Conservation (phyloP, 1,140 invertebrate genomes). For the Monochamus saltuarius region DNA sequence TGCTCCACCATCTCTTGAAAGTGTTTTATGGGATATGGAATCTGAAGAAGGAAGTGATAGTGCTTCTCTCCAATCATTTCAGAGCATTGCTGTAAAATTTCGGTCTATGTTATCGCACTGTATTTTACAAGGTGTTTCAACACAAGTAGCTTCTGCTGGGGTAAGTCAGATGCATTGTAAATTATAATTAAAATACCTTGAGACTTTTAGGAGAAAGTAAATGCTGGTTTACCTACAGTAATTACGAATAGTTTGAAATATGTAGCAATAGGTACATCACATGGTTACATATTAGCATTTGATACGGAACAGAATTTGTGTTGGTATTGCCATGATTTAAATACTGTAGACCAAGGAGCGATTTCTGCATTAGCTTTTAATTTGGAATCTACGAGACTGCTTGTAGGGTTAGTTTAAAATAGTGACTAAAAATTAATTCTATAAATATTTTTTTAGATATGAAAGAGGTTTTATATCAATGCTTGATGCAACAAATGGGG, state of each 20-base stretch:
- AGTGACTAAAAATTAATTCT: slow-evolving; percentile 9
- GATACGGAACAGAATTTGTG: slow-evolving; percentile 80
- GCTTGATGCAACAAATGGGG: slow-evolving; percentile 75
- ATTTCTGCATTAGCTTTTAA: slow-evolving; percentile 88
- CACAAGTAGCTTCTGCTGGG: slow-evolving; percentile 78
- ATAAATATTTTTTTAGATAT: slow-evolving; percentile 50
- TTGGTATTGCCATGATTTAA: slow-evolving; percentile 76
- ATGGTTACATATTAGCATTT: slow-evolving; percentile 89
- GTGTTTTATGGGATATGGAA: slow-evolving; percentile 78
- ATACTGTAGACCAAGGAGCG: slow-evolving; percentile 71
- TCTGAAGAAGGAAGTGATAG: slow-evolving; percentile 60
- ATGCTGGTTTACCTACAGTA: slow-evolving; percentile 84
- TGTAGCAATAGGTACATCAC: slow-evolving; percentile 89
- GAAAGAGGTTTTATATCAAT: slow-evolving; percentile 85
- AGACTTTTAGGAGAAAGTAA: slow-evolving; percentile 74
- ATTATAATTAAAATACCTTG: neutral
- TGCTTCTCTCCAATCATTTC: slow-evolving; percentile 57
- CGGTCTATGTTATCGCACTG: slow-evolving; percentile 79
- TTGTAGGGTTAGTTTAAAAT: slow-evolving; percentile 68
- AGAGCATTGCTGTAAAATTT: slow-evolving; percentile 51
- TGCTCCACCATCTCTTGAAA: slow-evolving; percentile 79
- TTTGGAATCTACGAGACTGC: slow-evolving; percentile 78
- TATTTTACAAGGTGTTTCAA: slow-evolving; percentile 80
- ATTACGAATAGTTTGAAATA: slow-evolving; percentile 74
- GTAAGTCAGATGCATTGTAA: slow-evolving; percentile 55